These are phyloP conservation scores for Ophonus ardosiacus DNA, from an alignment of 2,888 invertebrate genomes.

Conservation along the genomic window DNA sequence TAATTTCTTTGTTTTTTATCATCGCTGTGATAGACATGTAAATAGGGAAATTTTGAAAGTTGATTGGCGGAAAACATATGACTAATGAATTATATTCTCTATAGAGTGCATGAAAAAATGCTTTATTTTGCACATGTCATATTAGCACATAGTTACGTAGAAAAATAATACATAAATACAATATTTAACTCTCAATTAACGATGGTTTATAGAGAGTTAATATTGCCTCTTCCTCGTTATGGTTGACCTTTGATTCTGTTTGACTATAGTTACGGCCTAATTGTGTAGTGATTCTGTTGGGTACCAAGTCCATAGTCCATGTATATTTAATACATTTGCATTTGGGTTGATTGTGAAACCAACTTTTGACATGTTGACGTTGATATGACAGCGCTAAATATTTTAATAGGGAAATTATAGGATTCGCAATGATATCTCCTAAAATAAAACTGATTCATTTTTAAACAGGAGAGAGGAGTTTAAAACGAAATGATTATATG, in stretches of 20 bases:
- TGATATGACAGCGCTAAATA: neutral
- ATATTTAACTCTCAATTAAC: neutral
- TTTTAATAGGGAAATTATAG: neutral
- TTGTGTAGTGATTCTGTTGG: neutral
- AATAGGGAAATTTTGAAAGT: too few relatives aligned
- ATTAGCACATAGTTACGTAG: too few relatives aligned
- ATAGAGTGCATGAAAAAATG: too few relatives aligned
- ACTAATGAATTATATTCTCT: too few relatives aligned
- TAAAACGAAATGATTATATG: too few relatives aligned
- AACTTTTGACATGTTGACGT: neutral
- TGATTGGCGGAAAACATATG: too few relatives aligned
- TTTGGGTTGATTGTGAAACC: neutral
- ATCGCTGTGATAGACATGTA: too few relatives aligned
- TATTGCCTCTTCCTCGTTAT: neutral
- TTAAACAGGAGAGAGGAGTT: neutral
- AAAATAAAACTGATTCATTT: neutral
- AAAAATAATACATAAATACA: neutral
- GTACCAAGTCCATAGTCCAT: neutral
- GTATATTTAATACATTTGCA: conserved; percentile 8
- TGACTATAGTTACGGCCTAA: neutral
- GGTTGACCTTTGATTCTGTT: neutral
- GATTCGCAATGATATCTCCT: neutral
- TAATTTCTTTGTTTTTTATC: too few relatives aligned
- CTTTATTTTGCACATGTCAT: too few relatives aligned
- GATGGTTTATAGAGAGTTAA: neutral